These are phyloP conservation scores for Thysanoteuthis rhombus DNA, from an alignment of 2,888 invertebrate species.

Conservation along the genomic window DNA sequence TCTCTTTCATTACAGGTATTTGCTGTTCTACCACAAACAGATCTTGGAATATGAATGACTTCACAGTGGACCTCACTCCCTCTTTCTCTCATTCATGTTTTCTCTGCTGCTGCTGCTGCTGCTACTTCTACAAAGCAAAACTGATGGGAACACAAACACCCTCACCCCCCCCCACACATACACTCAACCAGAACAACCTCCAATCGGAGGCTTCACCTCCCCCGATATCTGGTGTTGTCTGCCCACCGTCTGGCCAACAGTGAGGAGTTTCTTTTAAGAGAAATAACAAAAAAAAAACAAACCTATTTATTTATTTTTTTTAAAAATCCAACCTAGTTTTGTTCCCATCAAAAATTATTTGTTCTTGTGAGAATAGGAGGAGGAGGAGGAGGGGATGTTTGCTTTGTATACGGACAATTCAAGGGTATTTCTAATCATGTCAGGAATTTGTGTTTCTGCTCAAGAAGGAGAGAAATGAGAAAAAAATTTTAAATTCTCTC, in stretches of 20 bases:
- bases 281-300: not conserved
- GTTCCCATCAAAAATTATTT: not conserved
- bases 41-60: conserved; percentile 80
- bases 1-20: conserved; percentile 77
- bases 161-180: not conserved
- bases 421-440: conserved; percentile 24
- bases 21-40: conserved; percentile 96
- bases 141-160: not conserved
- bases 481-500: not conserved
- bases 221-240: not conserved
- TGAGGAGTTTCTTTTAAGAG: not conserved
- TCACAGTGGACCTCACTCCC: not conserved
- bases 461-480: not conserved
- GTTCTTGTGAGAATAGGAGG: conserved; percentile 19
- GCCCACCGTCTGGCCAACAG: conserved; percentile 21
- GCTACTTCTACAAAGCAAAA: not conserved
- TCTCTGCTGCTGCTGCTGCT: conserved; percentile 19
- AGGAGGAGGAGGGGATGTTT: conserved; percentile 12
- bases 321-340: not conserved
- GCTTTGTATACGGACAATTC: conserved; percentile 21
- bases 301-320: not conserved
- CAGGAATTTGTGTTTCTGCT: conserved; percentile 15
- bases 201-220: not conserved
- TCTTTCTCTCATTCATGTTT: not conserved
- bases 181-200: not conserved